Conservation (phyloP, 2,113 vertebrate genomes). For the Cariama cristata region DNA sequence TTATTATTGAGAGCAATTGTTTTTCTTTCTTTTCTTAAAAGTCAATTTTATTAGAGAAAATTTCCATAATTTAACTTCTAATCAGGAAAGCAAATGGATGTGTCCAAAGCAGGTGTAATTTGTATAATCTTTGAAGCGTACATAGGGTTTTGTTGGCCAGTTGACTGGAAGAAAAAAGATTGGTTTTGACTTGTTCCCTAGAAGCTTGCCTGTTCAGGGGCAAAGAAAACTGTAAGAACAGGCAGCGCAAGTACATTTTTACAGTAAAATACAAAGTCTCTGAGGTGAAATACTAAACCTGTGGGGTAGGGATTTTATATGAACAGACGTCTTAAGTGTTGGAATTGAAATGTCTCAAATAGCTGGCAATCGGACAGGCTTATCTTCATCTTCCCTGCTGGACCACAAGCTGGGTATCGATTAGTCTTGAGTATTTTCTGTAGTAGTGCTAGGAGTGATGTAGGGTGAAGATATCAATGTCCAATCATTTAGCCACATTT, state of each 20-base stretch:
- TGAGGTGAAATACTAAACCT: neutral
- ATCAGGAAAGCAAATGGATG: neutral
- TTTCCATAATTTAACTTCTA: neutral
- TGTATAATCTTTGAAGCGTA: neutral
- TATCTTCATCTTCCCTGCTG: neutral
- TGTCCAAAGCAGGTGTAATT: constrained; percentile 17
- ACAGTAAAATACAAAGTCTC: neutral
- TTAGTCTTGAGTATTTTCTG: neutral
- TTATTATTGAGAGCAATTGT: neutral
- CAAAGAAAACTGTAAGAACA: constrained; percentile 4
- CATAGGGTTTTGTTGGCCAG: neutral
- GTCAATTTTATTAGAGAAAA: neutral
- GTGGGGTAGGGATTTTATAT: neutral
- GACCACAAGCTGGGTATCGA: neutral
- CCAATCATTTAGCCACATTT: neutral
- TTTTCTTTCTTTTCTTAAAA: neutral
- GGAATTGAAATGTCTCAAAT: neutral
- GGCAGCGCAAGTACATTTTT: neutral
- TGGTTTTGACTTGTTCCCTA: constrained; percentile 15
- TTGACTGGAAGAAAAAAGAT: neutral
- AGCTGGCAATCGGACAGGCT: neutral
- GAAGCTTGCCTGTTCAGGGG: neutral
- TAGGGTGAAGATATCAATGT: neutral
- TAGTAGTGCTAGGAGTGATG: neutral
- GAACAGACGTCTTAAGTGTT: neutral